A percentile compares a stretch with the other conserved stretches of the same genome.
Conservation (phyloP, 2,888 invertebrate genomes). For the Drosophila engyochracea region DNA sequence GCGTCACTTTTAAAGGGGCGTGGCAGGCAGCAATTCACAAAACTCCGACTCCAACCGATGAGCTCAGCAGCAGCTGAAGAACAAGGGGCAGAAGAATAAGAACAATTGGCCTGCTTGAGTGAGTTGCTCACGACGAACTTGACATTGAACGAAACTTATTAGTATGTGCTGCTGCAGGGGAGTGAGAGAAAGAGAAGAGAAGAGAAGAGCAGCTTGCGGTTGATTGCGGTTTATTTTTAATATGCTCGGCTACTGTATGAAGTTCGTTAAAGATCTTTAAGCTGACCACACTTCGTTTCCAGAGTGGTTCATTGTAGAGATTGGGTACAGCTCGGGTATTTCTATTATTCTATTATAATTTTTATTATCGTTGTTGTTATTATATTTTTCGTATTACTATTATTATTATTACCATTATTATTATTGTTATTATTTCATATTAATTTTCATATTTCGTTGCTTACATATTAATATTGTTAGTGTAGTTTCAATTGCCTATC, state of each 20-base stretch:
- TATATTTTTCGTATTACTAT: not conserved
- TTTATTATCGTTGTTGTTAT: not conserved
- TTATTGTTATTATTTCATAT: not conserved
- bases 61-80: conserved; percentile 25
- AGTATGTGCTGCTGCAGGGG: not conserved
- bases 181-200: not conserved
- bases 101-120: conserved; percentile 11
- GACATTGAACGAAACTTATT: conserved; percentile 63
- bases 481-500: not conserved
- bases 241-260: conserved; percentile 1
- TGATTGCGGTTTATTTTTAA: conserved; percentile 4
- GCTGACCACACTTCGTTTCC: not conserved
- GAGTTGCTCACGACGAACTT: conserved; percentile 63
- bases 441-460: not conserved
- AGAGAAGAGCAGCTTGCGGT: not conserved
- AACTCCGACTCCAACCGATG: conserved; percentile 27
- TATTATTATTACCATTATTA: no score
- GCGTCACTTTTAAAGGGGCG: conserved; percentile 64
- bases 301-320: not conserved
- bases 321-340: not conserved
- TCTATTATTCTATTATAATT: no score
- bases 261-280: conserved; percentile 13
- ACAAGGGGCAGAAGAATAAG: not conserved
- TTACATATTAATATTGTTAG: not conserved
- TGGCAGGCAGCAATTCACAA: conserved; percentile 35